These are phyloP conservation scores for Scyliorhinus canicula DNA, from an alignment of 2,797 vertebrate species.

Conservation along the genomic window DNA sequence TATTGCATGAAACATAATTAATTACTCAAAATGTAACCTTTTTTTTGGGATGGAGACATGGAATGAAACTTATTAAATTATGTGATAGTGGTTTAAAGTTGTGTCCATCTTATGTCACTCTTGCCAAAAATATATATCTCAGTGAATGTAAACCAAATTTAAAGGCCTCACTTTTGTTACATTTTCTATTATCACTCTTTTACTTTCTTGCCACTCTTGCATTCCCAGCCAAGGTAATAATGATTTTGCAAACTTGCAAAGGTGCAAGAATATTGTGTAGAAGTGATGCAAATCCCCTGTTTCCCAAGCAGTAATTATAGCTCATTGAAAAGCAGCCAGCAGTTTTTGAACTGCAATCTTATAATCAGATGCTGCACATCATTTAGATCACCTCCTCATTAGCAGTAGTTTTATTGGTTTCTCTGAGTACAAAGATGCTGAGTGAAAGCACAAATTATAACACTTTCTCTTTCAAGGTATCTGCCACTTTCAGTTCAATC, in stretches of 20 bases:
- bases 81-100: not conserved
- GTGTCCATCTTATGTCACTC: not conserved
- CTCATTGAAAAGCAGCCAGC: not conserved
- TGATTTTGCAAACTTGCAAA: not conserved
- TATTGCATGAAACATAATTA: too few species aligned
- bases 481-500: not conserved
- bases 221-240: not conserved
- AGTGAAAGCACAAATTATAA: not conserved
- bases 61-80: not conserved
- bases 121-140: not conserved
- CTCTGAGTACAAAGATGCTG: not conserved
- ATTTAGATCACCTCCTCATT: not conserved
- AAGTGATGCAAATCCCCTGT: not conserved
- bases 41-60: not conserved
- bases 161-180: not conserved
- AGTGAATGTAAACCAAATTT: not conserved
- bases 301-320: not conserved
- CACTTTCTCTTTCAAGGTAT: not conserved
- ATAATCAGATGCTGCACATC: not conserved
- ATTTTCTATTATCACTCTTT: not conserved
- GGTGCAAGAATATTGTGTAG: not conserved
- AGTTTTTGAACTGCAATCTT: not conserved
- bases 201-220: not conserved
- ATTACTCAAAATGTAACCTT: too few species aligned
- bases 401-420: conserved; percentile 11